phyloP scores from a whole-genome alignment of 2,797 vertebrate genomes.

The Acrossocheilus fasciatus region DNA sequence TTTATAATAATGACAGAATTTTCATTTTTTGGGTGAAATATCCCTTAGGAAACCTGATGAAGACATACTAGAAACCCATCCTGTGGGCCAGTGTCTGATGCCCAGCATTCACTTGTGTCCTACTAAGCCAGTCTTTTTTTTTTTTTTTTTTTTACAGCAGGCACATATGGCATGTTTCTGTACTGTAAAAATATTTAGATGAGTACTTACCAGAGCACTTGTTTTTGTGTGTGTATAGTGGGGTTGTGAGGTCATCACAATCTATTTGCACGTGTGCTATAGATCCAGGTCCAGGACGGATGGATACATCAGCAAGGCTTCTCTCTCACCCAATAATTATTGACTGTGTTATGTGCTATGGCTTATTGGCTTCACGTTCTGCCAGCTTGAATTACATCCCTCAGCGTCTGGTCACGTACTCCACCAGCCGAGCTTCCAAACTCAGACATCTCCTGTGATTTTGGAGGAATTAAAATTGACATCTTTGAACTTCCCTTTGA shows the following conservation, averaged over 20 bases:
- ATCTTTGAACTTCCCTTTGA: conserved; percentile 58
- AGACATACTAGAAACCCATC: neutral
- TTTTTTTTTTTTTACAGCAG: neutral
- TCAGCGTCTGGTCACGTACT: conserved; percentile 68
- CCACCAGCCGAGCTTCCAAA: conserved; percentile 48
- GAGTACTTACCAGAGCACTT: neutral
- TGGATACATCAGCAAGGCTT: conserved; percentile 13
- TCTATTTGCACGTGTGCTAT: conserved; percentile 16
- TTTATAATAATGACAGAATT: neutral
- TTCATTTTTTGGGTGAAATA: neutral
- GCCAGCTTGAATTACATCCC: conserved; percentile 59
- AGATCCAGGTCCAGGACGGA: conserved; percentile 20
- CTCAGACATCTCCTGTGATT: conserved; percentile 65
- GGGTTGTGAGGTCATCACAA: conserved; percentile 6
- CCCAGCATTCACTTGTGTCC: neutral
- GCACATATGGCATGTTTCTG: neutral
- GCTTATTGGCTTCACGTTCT: conserved; percentile 64
- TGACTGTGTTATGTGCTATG: conserved; percentile 59
- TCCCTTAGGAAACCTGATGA: neutral
- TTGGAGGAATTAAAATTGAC: conserved; percentile 65
- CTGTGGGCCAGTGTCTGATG: neutral
- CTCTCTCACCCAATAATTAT: conserved; percentile 46
- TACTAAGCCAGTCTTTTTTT: neutral
- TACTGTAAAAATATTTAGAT: neutral
- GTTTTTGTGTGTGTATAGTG: neutral